Evolutionary conservation across 2,113 vertebrate species (phyloP).

Genomic region (Anoplopoma fimbria): DNA sequence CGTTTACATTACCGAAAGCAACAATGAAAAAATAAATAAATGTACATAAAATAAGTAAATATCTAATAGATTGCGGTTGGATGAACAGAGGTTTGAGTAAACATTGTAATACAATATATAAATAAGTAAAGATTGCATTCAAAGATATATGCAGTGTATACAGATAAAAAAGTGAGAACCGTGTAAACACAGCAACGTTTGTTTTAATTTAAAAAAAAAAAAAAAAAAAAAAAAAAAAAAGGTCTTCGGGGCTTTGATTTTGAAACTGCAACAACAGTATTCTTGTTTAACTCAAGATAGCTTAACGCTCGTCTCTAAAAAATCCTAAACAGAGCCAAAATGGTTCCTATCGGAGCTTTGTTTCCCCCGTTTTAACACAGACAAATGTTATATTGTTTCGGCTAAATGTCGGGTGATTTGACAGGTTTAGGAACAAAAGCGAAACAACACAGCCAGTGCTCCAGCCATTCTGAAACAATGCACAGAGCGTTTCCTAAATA

Average conservation of each 20-base stretch:
- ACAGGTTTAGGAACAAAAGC: neutral
- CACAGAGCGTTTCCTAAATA: neutral
- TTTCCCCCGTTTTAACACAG: neutral
- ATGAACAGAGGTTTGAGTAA: too few relatives aligned
- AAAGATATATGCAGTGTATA: too few relatives aligned
- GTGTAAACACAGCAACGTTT: neutral
- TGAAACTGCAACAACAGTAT: neutral
- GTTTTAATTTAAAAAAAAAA: neutral
- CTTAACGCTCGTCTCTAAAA: neutral
- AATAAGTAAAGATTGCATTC: too few relatives aligned
- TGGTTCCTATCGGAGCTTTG: neutral
- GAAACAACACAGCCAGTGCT: neutral
- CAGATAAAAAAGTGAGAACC: neutral
- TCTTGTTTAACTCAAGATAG: accelerated
- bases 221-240: neutral
- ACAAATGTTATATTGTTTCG: neutral
- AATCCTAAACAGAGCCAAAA: slow-evolving; percentile 25
- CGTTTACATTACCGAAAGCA: neutral
- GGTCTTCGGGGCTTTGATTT: slow-evolving; percentile 23
- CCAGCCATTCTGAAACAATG: neutral
- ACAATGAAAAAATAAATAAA: too few relatives aligned
- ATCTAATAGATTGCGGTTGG: neutral
- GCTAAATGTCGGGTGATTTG: neutral
- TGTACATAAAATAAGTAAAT: neutral
- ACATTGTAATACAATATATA: too few relatives aligned